Base-by-base conservation (phyloP, 2,888 invertebrate genomes). In the Bembecia ichneumoniformis region DNA sequence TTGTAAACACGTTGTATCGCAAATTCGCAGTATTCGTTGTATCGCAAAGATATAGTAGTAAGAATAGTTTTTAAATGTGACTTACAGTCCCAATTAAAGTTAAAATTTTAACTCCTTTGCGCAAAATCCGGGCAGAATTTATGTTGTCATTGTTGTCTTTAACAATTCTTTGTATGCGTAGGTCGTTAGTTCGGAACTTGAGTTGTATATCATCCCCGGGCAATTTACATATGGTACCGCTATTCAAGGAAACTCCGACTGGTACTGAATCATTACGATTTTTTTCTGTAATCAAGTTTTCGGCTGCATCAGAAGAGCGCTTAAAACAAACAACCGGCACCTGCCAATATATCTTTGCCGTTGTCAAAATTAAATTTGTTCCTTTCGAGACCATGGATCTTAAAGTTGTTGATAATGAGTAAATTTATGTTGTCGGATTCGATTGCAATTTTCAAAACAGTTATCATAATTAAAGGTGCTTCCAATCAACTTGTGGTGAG, bases 151-250 rank as follows among this genome's bases (percentile, higher is more conserved):
- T 71, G 67, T 71, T 70, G 63, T 66, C 60, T 68, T 66, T 61
- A 68, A 68, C 68, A 68, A 60, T 68, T 69, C 63, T 64, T 62
- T 61, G 59, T 62, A 60, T 65, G 66, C 67, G 64, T 68, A 62
- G 62, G 63, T 67, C 68, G 66, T 67, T 64, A 57, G 63, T 60
- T 64, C 64, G 61, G 59, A 59, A 68, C 69, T 15, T 67, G 65
- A 59, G 60, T 56, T 63, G 67, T 68, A 68, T 69, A 69, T 70
- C 71, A 71, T 72, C 71, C 58, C 58, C 58, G 58, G 59, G 62
- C 64, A 66, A 80, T 82, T 82, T 81, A 72, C 77, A 82, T 82
- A 78, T 66, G 68, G 69, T 81, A 79, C 82, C 82, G 83, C 80
- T 83, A 82, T 76, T 67, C 77, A 71, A 69, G 74, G 68, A 71